Percentiles rank a stretch among this genome's conserved stretches.
Evolutionary conservation across 92 coral and sea anemone genomes (phyloP).

Genomic region (Siderastrea siderea): DNA sequence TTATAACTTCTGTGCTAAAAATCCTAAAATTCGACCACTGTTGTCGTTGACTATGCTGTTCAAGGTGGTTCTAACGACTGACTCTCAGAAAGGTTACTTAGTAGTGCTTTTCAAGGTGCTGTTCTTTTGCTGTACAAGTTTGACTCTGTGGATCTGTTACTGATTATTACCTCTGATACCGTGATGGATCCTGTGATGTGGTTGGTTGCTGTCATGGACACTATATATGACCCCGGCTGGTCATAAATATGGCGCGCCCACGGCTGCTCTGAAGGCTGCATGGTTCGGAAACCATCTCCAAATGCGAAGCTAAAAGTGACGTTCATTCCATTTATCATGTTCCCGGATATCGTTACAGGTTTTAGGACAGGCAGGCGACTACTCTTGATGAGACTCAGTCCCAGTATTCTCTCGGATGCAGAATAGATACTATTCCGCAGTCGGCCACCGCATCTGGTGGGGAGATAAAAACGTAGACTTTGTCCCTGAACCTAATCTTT

Average conservation of each 20-base stretch:
- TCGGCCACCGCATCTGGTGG: slow-evolving; percentile 83
- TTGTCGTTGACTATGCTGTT: too few species aligned
- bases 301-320: slow-evolving; percentile 73
- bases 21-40: too few species aligned
- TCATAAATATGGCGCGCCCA: slow-evolving; percentile 76
- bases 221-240: slow-evolving; percentile 86
- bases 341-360: slow-evolving; percentile 66
- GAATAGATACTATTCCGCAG: slow-evolving; percentile 77
- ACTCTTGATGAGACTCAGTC: slow-evolving; percentile 60
- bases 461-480: not conserved
- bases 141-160: too few species aligned
- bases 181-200: slow-evolving; percentile 71
- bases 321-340: slow-evolving; percentile 71
- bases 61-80: too few species aligned
- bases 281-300: slow-evolving; percentile 79
- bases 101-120: too few species aligned
- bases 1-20: too few species aligned
- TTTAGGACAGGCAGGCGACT: slow-evolving; percentile 59
- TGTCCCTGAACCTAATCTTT: not conserved
- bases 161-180: slow-evolving; percentile 46
- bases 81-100: too few species aligned
- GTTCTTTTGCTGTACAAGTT: too few species aligned
- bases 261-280: slow-evolving; percentile 48
- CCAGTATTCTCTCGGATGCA: slow-evolving; percentile 83
- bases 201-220: slow-evolving; percentile 75